Evolutionary conservation across 1,140 invertebrate genomes (phyloP).

Genomic region (Arion vulgaris): DNA sequence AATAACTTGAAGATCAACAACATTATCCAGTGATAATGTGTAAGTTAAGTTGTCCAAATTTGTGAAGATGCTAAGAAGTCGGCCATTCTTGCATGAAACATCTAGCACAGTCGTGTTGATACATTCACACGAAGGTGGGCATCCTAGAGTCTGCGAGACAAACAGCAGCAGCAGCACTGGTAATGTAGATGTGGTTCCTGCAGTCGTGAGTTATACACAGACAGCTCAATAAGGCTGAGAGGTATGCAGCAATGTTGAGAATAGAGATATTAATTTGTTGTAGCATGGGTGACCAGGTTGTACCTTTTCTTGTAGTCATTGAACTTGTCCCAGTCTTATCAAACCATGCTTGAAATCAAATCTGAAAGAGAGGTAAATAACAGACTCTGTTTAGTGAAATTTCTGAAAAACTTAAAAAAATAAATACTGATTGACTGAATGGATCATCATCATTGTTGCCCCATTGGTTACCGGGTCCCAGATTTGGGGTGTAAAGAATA

Average conservation of each 20-base stretch:
- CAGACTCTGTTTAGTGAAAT: too few species aligned
- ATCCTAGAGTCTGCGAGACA: not conserved
- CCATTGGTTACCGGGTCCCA: too few species aligned
- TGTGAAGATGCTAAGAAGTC: constrained; percentile 6
- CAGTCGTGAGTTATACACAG: not conserved
- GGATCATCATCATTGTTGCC: too few species aligned
- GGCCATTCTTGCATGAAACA: constrained; percentile 4
- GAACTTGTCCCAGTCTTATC: too few species aligned
- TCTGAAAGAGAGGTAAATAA: too few species aligned
- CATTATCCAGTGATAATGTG: constrained; percentile 5
- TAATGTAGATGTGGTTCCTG: not conserved
- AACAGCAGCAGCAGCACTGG: not conserved
- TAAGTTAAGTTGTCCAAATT: not conserved
- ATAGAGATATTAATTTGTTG: not conserved
- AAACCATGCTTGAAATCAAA: too few species aligned
- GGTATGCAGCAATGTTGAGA: not conserved
- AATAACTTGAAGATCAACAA: not conserved
- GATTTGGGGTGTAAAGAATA: too few species aligned
- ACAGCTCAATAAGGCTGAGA: not conserved
- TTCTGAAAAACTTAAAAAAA: too few species aligned
- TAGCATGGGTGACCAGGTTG: not conserved
- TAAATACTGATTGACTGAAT: too few species aligned
- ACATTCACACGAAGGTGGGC: constrained; percentile 10
- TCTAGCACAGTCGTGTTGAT: not conserved
- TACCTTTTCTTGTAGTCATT: not conserved